phyloP scores from a whole-genome alignment of 2,797 vertebrate genomes.

The Etheostoma perlongum region DNA sequence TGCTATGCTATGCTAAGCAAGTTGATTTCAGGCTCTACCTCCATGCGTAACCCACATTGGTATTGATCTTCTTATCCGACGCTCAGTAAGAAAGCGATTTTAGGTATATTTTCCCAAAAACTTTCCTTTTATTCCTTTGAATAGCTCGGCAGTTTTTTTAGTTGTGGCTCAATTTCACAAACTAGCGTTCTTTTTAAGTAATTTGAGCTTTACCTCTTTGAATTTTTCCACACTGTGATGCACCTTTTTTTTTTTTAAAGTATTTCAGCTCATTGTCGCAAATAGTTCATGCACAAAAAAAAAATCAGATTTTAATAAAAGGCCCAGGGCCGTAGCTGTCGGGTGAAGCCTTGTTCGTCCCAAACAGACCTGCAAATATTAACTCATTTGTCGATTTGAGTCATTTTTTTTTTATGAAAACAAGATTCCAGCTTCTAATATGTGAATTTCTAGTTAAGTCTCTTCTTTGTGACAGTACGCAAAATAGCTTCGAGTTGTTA shows the following conservation, averaged over 20 bases:
- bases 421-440: no score
- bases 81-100: neutral
- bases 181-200: neutral
- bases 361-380: no score
- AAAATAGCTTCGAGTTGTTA: no score
- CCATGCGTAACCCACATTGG: neutral
- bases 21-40: neutral
- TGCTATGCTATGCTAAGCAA: constrained; percentile 3
- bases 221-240: constrained; percentile 11
- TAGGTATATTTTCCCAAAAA: neutral
- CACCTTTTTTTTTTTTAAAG: neutral
- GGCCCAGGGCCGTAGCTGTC: no score
- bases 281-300: constrained; percentile 12
- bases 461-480: no score
- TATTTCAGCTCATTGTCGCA: neutral
- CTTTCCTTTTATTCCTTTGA: neutral
- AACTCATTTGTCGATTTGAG: no score
- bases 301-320: neutral
- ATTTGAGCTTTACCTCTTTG: constrained; percentile 8
- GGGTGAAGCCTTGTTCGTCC: no score
- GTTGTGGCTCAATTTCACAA: constrained; percentile 23
- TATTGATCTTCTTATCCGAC: neutral
- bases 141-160: constrained; percentile 13
- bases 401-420: no score
- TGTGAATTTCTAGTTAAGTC: no score